phyloP scores from a whole-genome alignment of 2,113 vertebrate species.

The Neogobius melanostomus region DNA sequence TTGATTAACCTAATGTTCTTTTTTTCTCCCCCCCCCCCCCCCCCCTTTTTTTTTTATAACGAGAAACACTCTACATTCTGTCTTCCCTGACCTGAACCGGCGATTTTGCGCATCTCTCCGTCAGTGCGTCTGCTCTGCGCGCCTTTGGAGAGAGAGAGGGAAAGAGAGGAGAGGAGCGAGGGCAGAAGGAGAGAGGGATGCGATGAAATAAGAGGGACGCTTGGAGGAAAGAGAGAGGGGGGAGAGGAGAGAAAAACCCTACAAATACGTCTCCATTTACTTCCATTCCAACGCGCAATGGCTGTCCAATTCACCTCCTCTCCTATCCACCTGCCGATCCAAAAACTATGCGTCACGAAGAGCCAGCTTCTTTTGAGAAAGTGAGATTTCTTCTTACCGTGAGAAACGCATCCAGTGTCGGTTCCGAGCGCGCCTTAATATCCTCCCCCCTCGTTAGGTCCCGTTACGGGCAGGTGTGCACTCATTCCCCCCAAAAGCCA shows the following conservation, averaged over 20 bases:
- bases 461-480: slow-evolving; percentile 3
- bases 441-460: background rate
- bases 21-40: no score
- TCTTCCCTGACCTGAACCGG: background rate
- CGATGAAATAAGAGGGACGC: no score
- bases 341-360: background rate
- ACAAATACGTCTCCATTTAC: background rate
- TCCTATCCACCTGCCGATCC: background rate
- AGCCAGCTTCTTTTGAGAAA: background rate
- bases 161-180: background rate
- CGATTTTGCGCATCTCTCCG: background rate
- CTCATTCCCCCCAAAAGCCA: background rate
- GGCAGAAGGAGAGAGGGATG: background rate
- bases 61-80: background rate
- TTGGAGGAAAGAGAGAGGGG: background rate
- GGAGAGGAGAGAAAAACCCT: background rate
- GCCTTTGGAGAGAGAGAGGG: background rate
- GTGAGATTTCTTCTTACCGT: slow-evolving; percentile 3
- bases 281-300: background rate
- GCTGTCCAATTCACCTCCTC: background rate
- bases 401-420: background rate
- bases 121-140: slow-evolving; percentile 6
- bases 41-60: background rate
- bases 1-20: background rate
- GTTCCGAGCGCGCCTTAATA: background rate